Evolutionary conservation across 2,888 invertebrate genomes (phyloP), one percentile per base, ranked within the genome.

Genomic region (Escarpia spicata): DNA sequence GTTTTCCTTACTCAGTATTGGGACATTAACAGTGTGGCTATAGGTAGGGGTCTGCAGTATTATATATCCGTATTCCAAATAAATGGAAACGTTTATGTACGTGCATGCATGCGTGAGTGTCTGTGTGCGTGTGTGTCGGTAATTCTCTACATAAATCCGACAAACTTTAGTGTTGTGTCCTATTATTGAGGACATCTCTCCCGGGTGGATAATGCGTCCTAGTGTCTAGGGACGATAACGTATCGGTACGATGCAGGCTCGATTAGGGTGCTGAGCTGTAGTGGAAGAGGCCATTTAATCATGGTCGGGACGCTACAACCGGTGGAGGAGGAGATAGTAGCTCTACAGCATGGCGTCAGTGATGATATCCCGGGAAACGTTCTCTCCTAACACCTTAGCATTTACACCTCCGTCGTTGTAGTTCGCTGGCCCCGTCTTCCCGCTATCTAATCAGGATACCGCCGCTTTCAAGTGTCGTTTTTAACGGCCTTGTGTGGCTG

Each of bases 381-480:
- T 75, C n/a, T 19, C 26, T 75, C n/a, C 75, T 26, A 26, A n/a
- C 52, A 52, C 52, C 52, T 52, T 52, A 52, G 52, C 52, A 52
- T 52, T 52, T 52, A 52, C 52, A 52, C 12, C 75, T 75, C 75
- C 75, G 3, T n/a, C 26, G 75, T n/a, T 75, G 75, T 75, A 19
- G 52, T 9, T 12, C 26, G 19, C 75, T n/a, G 75, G 75, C 75
- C 75, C 19, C 3, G 75, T 75, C 75, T 19, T 75, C 75, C 0
- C 75, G 75, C 19, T 75, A 75, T 75, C 75, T 75, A 75, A 75
- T 75, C 75, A 6, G 75, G 75, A 75, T 75, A 19, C 75, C 75
- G 75, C 75, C 75, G 75, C 75, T 75, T 75, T 75, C 75, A 75
- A n/a, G 75, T 75, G 75, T 26, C 75, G 75, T 75, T 75, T 75